These are phyloP conservation scores for Phalacrocorax carbo DNA, from an alignment of 2,113 vertebrate species.

Conservation along the genomic window DNA sequence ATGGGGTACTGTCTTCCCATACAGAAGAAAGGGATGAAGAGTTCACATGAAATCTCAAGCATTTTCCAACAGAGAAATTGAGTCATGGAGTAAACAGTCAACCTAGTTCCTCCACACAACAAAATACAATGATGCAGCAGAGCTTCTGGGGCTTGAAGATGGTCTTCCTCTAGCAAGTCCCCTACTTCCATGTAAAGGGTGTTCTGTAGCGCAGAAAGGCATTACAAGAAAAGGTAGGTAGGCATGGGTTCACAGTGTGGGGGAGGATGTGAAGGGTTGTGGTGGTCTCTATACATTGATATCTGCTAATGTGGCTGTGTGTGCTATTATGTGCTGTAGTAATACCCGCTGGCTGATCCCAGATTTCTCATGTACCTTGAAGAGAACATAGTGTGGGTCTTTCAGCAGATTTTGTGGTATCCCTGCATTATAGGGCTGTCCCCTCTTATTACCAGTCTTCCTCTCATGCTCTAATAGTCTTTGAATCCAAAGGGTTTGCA, in stretches of 20 bases:
- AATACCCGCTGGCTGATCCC: neutral
- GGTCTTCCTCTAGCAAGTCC: neutral
- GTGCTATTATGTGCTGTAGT: neutral
- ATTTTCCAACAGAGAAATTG: neutral
- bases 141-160: neutral
- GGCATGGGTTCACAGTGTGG: neutral
- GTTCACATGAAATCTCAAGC: neutral
- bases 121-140: neutral
- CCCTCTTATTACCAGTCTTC: neutral
- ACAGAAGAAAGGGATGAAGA: neutral
- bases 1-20: neutral
- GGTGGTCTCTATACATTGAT: neutral
- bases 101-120: neutral
- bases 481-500: neutral
- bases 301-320: neutral
- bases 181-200: neutral
- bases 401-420: neutral
- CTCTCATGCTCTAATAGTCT: neutral
- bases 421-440: neutral
- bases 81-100: neutral
- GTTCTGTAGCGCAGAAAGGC: neutral
- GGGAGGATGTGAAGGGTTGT: neutral
- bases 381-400: neutral
- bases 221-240: neutral
- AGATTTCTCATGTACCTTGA: neutral